Conservation (phyloP, 2,797 vertebrate species). For the Schizopygopsis malacanthus region DNA sequence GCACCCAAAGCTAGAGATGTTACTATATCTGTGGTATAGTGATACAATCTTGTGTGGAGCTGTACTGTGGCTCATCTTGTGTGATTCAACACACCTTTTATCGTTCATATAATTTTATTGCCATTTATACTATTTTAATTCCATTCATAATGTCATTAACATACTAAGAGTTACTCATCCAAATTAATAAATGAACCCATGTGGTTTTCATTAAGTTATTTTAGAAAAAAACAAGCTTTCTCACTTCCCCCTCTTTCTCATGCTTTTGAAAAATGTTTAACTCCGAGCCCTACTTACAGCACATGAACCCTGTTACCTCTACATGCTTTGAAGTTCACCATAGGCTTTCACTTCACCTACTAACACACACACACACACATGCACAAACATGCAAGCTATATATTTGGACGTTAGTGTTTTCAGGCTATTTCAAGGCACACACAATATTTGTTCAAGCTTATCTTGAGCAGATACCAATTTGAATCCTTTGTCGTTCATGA, state of each 20-base stretch:
- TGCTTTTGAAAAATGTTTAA: conserved; percentile 60
- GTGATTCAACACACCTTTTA: background rate
- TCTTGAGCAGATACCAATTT: conserved; percentile 46
- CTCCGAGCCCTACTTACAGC: conserved; percentile 49
- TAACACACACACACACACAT: conserved; percentile 14
- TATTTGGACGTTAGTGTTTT: conserved; percentile 12
- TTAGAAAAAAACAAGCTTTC: background rate
- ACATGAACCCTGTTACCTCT: conserved; percentile 58
- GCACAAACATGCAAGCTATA: conserved; percentile 49
- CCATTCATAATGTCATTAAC: background rate
- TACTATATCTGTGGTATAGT: conserved; percentile 37
- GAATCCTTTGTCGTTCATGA: background rate
- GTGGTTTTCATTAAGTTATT: conserved; percentile 26
- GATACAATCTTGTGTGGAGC: conserved; percentile 25
- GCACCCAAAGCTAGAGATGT: conserved; percentile 4
- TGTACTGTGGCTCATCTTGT: background rate
- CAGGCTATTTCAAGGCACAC: conserved; percentile 33
- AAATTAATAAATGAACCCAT: conserved; percentile 11
- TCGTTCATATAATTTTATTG: background rate
- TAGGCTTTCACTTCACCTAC: conserved; percentile 61
- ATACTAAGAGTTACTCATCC: background rate
- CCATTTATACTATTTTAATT: background rate
- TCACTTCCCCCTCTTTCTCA: conserved; percentile 5
- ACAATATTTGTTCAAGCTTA: conserved; percentile 49
- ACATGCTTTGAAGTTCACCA: conserved; percentile 67